Conservation (phyloP, 2,797 vertebrate genomes). For the Hipposideros larvatus region DNA sequence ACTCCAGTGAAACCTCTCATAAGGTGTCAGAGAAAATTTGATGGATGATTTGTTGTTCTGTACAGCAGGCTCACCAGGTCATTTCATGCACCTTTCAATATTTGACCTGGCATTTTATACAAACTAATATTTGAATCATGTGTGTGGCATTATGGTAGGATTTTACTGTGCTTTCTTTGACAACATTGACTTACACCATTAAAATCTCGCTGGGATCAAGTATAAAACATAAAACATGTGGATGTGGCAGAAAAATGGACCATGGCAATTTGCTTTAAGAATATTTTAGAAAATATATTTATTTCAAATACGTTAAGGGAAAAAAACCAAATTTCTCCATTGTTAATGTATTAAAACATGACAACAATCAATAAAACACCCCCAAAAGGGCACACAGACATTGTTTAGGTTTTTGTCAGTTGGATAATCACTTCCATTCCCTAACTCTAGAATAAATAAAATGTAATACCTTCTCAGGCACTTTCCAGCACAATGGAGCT, state of each 20-base stretch:
- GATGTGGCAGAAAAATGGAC: slow-evolving; percentile 43
- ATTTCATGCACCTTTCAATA: slow-evolving; percentile 12
- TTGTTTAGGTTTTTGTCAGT: neutral
- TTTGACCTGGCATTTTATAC: neutral
- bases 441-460: slow-evolving; percentile 53
- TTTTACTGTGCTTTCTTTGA: slow-evolving; percentile 36
- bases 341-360: slow-evolving; percentile 22
- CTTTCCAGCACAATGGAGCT: neutral
- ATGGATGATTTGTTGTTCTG: neutral
- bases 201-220: slow-evolving; percentile 37
- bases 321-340: neutral
- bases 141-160: neutral
- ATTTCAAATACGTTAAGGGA: slow-evolving; percentile 37
- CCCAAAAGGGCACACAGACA: neutral
- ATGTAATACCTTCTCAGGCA: neutral
- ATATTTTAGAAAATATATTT: slow-evolving; percentile 34
- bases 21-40: neutral
- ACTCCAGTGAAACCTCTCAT: neutral
- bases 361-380: neutral
- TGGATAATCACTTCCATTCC: slow-evolving; percentile 15
- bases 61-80: neutral
- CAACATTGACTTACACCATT: neutral
- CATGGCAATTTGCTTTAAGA: slow-evolving; percentile 33
- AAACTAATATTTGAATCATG: neutral
- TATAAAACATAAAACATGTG: neutral